Evolutionary conservation across 2,797 vertebrate species (phyloP), one percentile per base, ranked within the genome.

Genomic region (Molossus molossus): DNA sequence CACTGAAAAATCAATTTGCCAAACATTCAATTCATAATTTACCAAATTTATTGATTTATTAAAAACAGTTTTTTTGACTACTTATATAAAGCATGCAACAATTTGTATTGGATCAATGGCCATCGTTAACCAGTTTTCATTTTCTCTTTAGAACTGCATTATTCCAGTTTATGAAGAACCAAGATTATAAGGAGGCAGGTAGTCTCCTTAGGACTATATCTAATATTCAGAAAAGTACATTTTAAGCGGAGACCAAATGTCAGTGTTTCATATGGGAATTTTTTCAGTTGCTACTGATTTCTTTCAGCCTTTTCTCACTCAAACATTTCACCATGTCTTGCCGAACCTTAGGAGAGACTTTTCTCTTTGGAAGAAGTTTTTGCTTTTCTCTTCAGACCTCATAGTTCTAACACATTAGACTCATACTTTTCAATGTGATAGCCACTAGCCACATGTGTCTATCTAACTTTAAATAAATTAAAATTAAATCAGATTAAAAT

Each of bases 151-250:
- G 40, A 82, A 87, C 1, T 69, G 37, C 21, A 83, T 86, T 86
- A 73, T 93, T 73, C 86, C 50, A 70, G 40, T 86, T 90, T 82
- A 48, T 93, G 77, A 76, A 87, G 23, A n/a, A 48, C 45, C 87
- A n/a, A 33, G 25, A 90, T 50, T 10, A 29, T 12, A 77, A 14
- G 21, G 0, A 23, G 5, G 9, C 14, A 8, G 21, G 4, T 4
- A 21, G n/a, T 48, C 55, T 73, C 21, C 25, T 76, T 70, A 58
- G 15, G 21, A 55, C 48, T 55, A n/a, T 70, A 67, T 13, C 79
- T 85, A 91, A 48, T 84, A 76, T 58, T 79, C 45, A 75, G 40
- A 29, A 21, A 91, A 80, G 58, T 64, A 10, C 75, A 75, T 89
- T 69, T 92, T 84, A 90, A 58, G 37, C 48, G 70, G 18, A 18